Base-by-base conservation (phyloP, 2,888 invertebrate genomes). In the Cyclophora albipunctata region DNA sequence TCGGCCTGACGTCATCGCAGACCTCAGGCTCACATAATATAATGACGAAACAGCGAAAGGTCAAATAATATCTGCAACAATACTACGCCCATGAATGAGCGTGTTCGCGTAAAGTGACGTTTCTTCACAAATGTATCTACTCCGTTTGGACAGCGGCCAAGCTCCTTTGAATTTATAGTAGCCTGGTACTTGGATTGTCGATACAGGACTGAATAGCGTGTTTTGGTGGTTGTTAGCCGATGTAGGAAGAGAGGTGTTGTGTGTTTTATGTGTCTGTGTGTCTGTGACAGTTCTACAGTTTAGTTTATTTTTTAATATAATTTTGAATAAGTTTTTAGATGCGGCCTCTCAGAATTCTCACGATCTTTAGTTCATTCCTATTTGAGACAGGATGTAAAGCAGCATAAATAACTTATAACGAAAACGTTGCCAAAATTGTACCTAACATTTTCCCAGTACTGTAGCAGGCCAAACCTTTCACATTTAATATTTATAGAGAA, bases 91-190 rank as follows among this genome's bases (percentile, higher is more conserved):
- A 37, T 66, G 65, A 67, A 69, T 66, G 65, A 63, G 62, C 59
- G 61, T 62, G 59, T 55, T 57, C 45, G 48, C 51, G 50, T 54
- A 52, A 55, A 57, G 52, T 59, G 58, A 56, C 58, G 62, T 55
- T 44, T 55, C 55, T 54, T 58, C 49, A 49, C 54, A 57, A 55
- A 55, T 45, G 46, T 33, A 55, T 50, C 47, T 54, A 55, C 61
- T 53, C 52, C 55, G 49, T 55, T 59, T 71, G 74, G 71, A 65
- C 48, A 40, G 45, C 47, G 50, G 71, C 75, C 74, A 72, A 60
- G 62, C 56, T 63, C 55, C 61, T 59, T 55, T 57, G 52, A 49
- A 61, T 60, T 59, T 63, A 49, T 69, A 55, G 60, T 51, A 50
- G 51, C 67, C 66, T 67, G 57, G 64, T 69, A 66, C 60, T 66